Conservation (phyloP, 64 coral and sea anemone species). For the Dendronephthya gigantea region DNA sequence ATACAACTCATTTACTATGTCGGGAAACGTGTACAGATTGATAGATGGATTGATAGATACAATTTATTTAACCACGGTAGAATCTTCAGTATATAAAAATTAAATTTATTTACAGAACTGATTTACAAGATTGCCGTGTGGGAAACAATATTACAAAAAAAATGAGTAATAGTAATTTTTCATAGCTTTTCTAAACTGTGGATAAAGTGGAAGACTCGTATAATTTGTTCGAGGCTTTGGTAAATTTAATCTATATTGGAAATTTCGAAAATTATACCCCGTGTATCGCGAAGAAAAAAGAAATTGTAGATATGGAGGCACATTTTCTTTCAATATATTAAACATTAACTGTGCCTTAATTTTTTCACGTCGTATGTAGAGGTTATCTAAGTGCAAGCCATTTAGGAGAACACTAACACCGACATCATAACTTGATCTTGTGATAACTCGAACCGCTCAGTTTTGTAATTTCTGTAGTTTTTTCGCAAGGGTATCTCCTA, state of each 20-base stretch:
- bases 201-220: background rate
- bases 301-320: background rate
- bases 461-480: background rate
- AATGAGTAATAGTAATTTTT: background rate
- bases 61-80: background rate
- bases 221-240: background rate
- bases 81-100: background rate
- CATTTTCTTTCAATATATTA: background rate
- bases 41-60: too few species aligned
- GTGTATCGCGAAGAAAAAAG: background rate
- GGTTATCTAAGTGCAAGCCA: background rate
- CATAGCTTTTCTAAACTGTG: background rate
- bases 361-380: too few species aligned
- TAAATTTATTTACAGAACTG: too few species aligned
- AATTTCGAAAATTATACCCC: background rate
- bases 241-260: background rate
- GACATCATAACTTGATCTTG: background rate
- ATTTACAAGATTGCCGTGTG: background rate
- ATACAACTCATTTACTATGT: too few species aligned
- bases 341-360: background rate
- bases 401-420: background rate
- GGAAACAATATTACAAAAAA: background rate
- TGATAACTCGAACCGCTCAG: background rate
- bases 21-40: too few species aligned
- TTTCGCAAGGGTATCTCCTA: background rate